Percentiles rank a stretch among this genome's conserved stretches.
phyloP scores from a whole-genome alignment of 2,113 vertebrate species.

The Cottus gobio region DNA sequence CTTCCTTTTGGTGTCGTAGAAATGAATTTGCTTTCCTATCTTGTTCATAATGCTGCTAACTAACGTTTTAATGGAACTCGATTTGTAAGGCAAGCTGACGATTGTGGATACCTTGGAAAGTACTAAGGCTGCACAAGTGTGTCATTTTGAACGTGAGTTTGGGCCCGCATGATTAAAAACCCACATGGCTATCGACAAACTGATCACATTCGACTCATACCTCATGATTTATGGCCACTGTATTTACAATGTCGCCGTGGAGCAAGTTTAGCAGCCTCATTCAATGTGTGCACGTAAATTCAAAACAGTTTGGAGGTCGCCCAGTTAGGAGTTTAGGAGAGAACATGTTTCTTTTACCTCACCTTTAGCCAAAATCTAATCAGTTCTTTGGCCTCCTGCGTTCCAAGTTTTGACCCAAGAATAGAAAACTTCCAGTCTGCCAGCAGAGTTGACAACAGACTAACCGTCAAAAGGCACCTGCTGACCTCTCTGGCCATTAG shows the following conservation, averaged over 20 bases:
- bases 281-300: neutral
- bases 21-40: neutral
- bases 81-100: neutral
- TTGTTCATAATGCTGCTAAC: neutral
- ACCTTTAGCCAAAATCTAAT: neutral
- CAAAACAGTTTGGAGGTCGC: neutral
- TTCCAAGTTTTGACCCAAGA: constrained; percentile 25
- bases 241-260: neutral
- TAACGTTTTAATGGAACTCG: neutral
- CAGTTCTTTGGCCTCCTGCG: neutral
- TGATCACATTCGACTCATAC: no score
- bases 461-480: constrained; percentile 34
- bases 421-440: constrained; percentile 9
- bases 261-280: neutral
- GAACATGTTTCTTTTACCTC: neutral
- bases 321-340: neutral
- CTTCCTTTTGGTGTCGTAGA: neutral
- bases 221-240: neutral
- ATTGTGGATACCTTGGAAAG: neutral
- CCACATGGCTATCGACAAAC: neutral
- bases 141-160: neutral
- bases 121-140: neutral
- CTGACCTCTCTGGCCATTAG: constrained; percentile 67
- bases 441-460: constrained; percentile 15
- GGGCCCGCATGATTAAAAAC: neutral